Evolutionary conservation across 2,888 invertebrate genomes (phyloP).

Genomic region (Agapostemon virescens): DNA sequence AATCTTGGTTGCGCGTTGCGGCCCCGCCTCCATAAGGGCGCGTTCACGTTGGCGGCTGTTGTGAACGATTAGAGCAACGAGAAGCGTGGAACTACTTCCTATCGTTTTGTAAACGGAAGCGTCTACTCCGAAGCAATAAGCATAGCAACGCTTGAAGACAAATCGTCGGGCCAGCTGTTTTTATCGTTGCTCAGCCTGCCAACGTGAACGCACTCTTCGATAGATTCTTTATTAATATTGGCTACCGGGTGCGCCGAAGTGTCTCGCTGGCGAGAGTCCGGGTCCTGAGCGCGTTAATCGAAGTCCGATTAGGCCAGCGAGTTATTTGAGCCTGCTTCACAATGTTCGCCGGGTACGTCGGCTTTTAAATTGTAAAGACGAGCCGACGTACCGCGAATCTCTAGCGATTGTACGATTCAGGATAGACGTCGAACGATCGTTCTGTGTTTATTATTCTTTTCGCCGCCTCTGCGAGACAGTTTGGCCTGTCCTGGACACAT

Average conservation of each 20-base stretch:
- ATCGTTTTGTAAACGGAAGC: background rate
- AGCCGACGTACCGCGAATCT: background rate
- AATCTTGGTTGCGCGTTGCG: slow-evolving; percentile 11
- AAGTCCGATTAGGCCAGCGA: background rate
- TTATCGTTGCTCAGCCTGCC: background rate
- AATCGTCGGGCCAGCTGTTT: background rate
- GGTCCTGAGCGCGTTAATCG: background rate
- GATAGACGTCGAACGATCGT: background rate
- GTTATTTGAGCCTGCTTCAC: background rate
- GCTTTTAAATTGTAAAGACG: background rate
- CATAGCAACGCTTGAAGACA: background rate
- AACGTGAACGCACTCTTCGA: background rate
- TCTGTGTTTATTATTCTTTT: background rate
- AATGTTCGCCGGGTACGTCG: background rate
- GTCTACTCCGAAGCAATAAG: background rate
- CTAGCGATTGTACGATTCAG: no score
- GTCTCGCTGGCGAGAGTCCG: background rate
- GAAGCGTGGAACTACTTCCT: background rate
- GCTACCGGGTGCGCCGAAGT: background rate
- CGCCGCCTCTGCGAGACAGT: background rate
- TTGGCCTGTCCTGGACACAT: background rate
- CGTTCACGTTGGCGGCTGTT: background rate
- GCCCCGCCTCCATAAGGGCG: slow-evolving; percentile 4
- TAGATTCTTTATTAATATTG: background rate
- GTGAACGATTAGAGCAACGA: background rate